Evolutionary conservation across 2,113 vertebrate genomes (phyloP).

Genomic region (Pterocles orientalis): DNA sequence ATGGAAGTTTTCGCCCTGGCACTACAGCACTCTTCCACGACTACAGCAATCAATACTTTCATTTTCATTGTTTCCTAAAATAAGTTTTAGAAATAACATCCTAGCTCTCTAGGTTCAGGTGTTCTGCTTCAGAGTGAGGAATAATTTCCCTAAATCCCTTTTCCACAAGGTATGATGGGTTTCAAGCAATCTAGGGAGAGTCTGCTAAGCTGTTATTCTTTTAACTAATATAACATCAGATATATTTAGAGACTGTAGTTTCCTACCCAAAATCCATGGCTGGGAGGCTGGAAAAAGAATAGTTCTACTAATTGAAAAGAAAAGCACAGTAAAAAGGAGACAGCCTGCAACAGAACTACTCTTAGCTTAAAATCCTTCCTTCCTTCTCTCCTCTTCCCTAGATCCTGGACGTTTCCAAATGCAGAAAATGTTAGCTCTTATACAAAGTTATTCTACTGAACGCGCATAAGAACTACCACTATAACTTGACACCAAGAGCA

Average conservation of each 20-base stretch:
- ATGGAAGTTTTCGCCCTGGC: background rate
- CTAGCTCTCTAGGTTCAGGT: background rate
- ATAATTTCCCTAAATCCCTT: background rate
- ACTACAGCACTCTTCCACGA: background rate
- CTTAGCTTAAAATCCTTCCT: background rate
- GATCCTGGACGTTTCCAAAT: background rate
- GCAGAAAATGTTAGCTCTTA: background rate
- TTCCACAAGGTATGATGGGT: background rate
- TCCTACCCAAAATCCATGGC: background rate
- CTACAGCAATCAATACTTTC: background rate
- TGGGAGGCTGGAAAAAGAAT: background rate
- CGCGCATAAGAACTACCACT: background rate
- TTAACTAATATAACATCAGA: background rate
- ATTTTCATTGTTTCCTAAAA: background rate
- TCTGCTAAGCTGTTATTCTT: background rate
- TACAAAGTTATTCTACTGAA: background rate
- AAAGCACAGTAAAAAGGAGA: background rate
- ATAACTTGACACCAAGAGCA: background rate
- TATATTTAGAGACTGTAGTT: background rate
- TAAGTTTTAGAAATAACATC: background rate
- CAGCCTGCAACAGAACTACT: background rate
- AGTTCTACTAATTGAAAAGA: background rate
- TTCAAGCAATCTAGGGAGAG: background rate
- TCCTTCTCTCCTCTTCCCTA: background rate
- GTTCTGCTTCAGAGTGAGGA: background rate